These are phyloP conservation scores for Alligator mississippiensis DNA, from an alignment of 2,113 vertebrate genomes.

Conservation along the genomic window DNA sequence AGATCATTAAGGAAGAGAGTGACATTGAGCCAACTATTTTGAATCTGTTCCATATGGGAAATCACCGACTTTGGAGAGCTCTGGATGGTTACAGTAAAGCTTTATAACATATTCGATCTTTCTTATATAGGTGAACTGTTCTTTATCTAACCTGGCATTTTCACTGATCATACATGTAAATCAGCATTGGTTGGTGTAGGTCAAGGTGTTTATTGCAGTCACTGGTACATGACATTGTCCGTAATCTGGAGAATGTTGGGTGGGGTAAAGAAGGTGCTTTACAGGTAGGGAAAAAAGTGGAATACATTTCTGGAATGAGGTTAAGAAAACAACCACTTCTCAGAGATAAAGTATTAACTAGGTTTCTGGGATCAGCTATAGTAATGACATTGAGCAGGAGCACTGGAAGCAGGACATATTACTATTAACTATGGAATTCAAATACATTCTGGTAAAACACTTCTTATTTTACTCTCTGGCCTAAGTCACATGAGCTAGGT, in stretches of 20 bases:
- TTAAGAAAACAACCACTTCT: conserved; percentile 21
- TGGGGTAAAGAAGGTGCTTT: neutral
- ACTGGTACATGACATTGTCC: neutral
- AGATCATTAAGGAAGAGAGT: neutral
- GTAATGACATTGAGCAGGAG: conserved; percentile 53
- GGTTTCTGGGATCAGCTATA: conserved; percentile 61
- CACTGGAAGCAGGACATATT: conserved; percentile 45
- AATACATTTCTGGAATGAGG: neutral
- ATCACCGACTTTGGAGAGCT: neutral
- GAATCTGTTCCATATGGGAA: neutral
- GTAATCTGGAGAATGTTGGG: conserved; percentile 8
- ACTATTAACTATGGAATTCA: conserved; percentile 39
- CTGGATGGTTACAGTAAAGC: too few species aligned
- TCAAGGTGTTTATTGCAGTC: neutral
- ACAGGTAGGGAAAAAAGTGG: neutral
- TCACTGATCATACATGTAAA: too few species aligned
- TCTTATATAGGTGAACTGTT: too few species aligned
- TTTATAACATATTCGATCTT: too few species aligned
- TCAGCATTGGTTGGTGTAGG: too few species aligned
- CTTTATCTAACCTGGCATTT: too few species aligned
- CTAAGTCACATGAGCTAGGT: neutral
- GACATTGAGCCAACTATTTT: neutral
- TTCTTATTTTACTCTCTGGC: conserved; percentile 52
- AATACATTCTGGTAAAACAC: neutral
- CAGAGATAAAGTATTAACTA: conserved; percentile 25